Evolutionary conservation across 1,140 invertebrate species (phyloP), one percentile per base, ranked within the genome.

Genomic region (Scaptomyza pallida): DNA sequence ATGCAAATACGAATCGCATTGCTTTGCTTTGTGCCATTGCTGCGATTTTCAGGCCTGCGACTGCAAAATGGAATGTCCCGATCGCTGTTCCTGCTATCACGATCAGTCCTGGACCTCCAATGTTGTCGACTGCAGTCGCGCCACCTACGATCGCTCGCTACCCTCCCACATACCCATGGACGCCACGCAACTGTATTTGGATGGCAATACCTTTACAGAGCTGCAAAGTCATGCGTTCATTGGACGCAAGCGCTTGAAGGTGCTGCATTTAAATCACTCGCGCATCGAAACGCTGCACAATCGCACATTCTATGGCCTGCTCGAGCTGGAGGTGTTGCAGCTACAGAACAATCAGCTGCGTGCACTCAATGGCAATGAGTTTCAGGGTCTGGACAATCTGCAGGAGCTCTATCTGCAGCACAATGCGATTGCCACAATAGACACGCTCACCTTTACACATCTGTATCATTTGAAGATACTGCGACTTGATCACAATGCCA

Each of bases 21-120:
- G 97, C 91, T 97, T 97, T 86, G 95, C 97, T 0, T 91, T 97
- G 43, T 98, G 97, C 90, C 96, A 98, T 74, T 98, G 97, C 92
- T 98, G 97, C 91, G 97, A 98, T 89, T 98, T 97, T 83, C 97
- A 97, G 91, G 97, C 97, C 17, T 98, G 97, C 91, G 95, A 98
- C 90, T 98, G 97, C 92, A 96, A 98, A 93, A 98, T 98, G 97
- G 97, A 96, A 16, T 98, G 97, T 85, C 97, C 97, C 16, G 94
- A 94, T 47, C 96, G 97, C 82, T 98, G 97, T 91, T 96, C 96
- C 26, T 98, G 97, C 92, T 98, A 97, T 92, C 96, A 98, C 86
- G 97, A 98, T 91, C 96, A 97, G 88, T 96, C 96, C 12, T 98
- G 97, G 96, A 95, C 95, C 26, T 96, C 96, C 8, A 98, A 98